phyloP scores from a whole-genome alignment of 2,113 vertebrate species.

The Macrotis lagotis region DNA sequence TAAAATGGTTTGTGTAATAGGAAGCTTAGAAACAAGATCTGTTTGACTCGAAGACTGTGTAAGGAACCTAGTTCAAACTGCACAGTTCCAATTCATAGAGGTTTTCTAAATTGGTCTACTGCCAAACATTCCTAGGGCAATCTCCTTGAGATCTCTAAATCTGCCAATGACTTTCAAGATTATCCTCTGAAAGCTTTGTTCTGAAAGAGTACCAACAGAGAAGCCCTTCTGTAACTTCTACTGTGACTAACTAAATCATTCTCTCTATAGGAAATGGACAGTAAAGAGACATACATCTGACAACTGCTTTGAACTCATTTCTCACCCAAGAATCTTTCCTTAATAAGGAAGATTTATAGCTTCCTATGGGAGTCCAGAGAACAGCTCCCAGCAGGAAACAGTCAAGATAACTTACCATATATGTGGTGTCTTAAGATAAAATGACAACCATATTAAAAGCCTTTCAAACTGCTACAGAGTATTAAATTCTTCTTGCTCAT shows the following conservation, averaged over 20 bases:
- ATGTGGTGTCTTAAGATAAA: not conserved
- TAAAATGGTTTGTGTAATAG: constrained; percentile 5
- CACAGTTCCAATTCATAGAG: not conserved
- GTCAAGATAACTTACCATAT: not conserved
- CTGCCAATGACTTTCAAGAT: constrained; percentile 34
- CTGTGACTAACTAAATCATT: not conserved
- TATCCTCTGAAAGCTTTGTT: constrained; percentile 62
- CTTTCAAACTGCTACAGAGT: constrained; percentile 10
- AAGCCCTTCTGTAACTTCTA: not conserved
- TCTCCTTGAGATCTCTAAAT: constrained; percentile 55
- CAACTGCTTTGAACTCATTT: constrained; percentile 15
- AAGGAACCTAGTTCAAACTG: constrained; percentile 18
- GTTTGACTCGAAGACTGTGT: constrained; percentile 2
- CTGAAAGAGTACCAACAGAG: not conserved
- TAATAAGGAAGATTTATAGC: not conserved
- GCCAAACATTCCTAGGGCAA: constrained; percentile 1
- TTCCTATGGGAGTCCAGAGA: constrained; percentile 13
- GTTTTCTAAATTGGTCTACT: constrained; percentile 15
- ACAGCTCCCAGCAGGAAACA: not conserved
- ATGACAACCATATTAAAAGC: not conserved
- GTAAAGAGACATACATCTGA: not conserved
- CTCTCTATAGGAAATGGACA: not conserved
- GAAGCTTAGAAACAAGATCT: constrained; percentile 25
- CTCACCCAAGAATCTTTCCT: constrained; percentile 14
- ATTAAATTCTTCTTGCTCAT: not conserved